Evolutionary conservation across 2,113 vertebrate species (phyloP), one percentile per base, ranked within the genome.

Genomic region (Glaucomys volans): DNA sequence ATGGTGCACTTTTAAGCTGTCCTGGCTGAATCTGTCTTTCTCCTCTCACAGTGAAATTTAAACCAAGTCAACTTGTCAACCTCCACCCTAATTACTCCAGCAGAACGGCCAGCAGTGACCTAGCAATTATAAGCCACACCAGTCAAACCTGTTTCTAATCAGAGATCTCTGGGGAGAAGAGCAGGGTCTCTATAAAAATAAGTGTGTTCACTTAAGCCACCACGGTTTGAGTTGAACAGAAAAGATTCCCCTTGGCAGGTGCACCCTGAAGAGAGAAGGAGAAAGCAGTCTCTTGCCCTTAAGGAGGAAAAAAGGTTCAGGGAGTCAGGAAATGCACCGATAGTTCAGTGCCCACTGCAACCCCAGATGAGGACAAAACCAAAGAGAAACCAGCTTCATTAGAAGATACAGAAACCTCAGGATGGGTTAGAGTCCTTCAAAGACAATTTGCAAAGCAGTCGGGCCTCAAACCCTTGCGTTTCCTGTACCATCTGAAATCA

Each of bases 141-240:
- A 54, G 83, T 76, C 69, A 89, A 94, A 91, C 83, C 75, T 93
- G 37, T 40, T 93, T 28, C 69, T 72, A 64, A 28, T 16, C 42
- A 57, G 59, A 1, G 28, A 57, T 62, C 76, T 90, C 62, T 28
- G 2, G 13, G 52, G 22, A 81, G 57, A 47, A 82, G 44, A 57
- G 22, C 10, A 54, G 37, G 7, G 5, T 40, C 35, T 57, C 50
- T 20, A 72, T 17, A 37, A 40, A 89, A 82, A 20, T 22, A 86
- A 52, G 66, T 0, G 4, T 22, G 7, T n/a, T 44, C 64, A 47
- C 40, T 18, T 66, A 42, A 81, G 11, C 28, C 32, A 69, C 13
- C 24, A 30, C 18, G 6, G 22, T 64, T 72, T 76, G 37, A 71
- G 17, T 20, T 64, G 12, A 57, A 85, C 42, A 40, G 3, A 12